These are phyloP conservation scores for Cantharis lateralis DNA, from an alignment of 2,888 invertebrate species.

Conservation along the genomic window DNA sequence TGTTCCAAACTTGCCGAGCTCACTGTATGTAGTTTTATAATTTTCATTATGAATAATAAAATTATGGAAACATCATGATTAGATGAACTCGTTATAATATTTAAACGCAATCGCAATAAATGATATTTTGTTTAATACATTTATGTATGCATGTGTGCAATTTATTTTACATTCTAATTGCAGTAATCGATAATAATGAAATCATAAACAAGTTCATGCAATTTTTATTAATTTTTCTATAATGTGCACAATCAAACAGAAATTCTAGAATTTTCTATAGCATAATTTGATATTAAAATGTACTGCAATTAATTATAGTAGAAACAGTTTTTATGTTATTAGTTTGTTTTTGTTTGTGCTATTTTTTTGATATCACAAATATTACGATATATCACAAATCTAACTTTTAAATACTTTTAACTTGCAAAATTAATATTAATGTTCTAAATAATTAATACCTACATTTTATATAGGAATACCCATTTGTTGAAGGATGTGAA, in stretches of 20 bases:
- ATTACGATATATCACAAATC: neutral
- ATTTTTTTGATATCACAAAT: neutral
- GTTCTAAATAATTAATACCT: too few relatives aligned
- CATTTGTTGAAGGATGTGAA: too few relatives aligned
- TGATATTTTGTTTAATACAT: neutral
- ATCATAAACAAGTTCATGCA: neutral
- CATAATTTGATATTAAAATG: neutral
- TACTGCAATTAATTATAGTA: neutral
- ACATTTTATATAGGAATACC: too few relatives aligned
- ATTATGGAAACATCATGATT: neutral
- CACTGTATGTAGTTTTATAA: neutral
- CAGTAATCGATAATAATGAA: neutral
- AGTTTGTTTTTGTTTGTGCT: neutral
- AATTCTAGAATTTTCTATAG: neutral
- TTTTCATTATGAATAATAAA: too few relatives aligned
- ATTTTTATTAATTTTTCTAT: neutral
- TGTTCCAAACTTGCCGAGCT: too few relatives aligned
- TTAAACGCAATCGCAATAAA: neutral
- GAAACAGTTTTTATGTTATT: neutral
- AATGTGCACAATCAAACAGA: neutral
- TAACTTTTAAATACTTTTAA: too few relatives aligned
- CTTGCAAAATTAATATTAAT: too few relatives aligned
- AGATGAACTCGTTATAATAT: neutral
- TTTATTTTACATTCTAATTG: neutral
- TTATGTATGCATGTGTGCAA: neutral